These are phyloP conservation scores for Avahi laniger DNA, from an alignment of 2,797 vertebrate species.

Conservation along the genomic window DNA sequence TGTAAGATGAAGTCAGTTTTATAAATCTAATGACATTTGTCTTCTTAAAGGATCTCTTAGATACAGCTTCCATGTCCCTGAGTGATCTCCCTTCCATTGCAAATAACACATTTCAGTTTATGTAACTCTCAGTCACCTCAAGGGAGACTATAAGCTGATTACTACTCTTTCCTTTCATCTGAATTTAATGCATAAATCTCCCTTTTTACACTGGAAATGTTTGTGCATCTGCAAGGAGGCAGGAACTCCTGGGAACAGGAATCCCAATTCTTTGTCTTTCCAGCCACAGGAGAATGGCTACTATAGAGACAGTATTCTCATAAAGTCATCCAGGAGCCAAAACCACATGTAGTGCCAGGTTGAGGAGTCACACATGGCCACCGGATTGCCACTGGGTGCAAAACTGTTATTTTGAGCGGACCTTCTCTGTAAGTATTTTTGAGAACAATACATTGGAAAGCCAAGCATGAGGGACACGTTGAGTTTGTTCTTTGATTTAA, in stretches of 20 bases:
- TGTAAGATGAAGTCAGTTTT: not conserved
- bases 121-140: not conserved
- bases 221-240: not conserved
- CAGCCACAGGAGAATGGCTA: not conserved
- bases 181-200: not conserved
- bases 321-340: not conserved
- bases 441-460: not conserved
- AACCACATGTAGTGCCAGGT: not conserved
- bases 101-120: not conserved
- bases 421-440: conserved; percentile 26
- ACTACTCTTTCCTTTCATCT: not conserved
- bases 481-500: not conserved
- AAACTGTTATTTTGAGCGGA: not conserved
- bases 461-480: not conserved
- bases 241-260: not conserved
- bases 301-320: not conserved
- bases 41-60: not conserved
- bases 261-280: not conserved
- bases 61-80: not conserved
- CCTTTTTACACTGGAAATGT: not conserved
- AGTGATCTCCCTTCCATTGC: not conserved
- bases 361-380: not conserved
- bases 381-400: not conserved
- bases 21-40: not conserved
- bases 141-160: not conserved